Conservation (phyloP, 1,140 invertebrate genomes). For the Lordiphosa mommai region DNA sequence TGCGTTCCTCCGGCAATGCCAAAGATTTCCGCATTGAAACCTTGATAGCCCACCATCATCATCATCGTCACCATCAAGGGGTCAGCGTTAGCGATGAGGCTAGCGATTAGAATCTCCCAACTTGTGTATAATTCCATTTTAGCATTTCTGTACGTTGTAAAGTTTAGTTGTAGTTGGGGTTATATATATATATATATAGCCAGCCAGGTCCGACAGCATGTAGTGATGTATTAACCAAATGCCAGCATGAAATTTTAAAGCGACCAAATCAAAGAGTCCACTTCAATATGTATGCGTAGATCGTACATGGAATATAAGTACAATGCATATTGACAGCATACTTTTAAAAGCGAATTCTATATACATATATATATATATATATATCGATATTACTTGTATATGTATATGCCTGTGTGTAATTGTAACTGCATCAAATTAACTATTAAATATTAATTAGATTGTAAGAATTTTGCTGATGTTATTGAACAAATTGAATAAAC, state of each 20-base stretch:
- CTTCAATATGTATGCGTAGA: constrained; percentile 31
- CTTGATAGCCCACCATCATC: constrained; percentile 60
- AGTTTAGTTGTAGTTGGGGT: constrained; percentile 23
- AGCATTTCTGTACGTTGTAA: constrained; percentile 38
- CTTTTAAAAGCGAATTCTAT: constrained; percentile 55
- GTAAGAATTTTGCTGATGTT: constrained; percentile 74
- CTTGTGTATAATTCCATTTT: constrained; percentile 34
- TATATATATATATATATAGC: neutral
- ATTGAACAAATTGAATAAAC: constrained; percentile 69
- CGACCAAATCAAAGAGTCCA: constrained; percentile 65
- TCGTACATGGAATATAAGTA: constrained; percentile 20
- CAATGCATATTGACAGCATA: constrained; percentile 57
- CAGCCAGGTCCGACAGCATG: constrained; percentile 20
- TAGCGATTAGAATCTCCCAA: constrained; percentile 9
- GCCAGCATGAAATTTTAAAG: constrained; percentile 62
- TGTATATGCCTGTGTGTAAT: constrained; percentile 49
- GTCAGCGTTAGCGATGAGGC: constrained; percentile 13
- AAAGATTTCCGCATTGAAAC: constrained; percentile 79
- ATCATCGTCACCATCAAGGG: neutral
- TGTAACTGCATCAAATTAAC: constrained; percentile 41
- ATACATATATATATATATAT: constrained; percentile 19
- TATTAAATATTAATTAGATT: constrained; percentile 67
- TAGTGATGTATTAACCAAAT: constrained; percentile 35
- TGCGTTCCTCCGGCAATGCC: constrained; percentile 49
- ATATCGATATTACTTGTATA: constrained; percentile 29